These are phyloP conservation scores for Calyptomena viridis DNA, from an alignment of 2,113 vertebrate species.

Conservation along the genomic window DNA sequence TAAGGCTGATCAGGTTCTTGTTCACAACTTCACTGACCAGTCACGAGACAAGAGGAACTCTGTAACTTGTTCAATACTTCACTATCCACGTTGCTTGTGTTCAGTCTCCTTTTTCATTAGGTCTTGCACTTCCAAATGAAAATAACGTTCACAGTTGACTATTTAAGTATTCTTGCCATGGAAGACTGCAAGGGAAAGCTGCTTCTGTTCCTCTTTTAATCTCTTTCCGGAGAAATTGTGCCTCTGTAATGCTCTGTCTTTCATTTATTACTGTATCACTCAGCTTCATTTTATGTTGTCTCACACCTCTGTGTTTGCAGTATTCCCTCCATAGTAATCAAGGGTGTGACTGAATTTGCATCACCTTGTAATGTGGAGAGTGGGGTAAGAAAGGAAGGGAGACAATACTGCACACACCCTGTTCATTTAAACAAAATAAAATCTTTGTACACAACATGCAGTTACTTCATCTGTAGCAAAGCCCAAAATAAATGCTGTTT, in stretches of 20 bases:
- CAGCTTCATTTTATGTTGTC: background rate
- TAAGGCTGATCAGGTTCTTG: background rate
- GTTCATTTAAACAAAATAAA: background rate
- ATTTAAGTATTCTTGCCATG: background rate
- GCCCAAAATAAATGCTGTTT: background rate
- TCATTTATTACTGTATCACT: background rate
- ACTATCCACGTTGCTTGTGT: background rate
- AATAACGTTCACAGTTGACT: background rate
- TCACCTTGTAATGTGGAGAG: background rate
- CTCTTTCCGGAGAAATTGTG: background rate
- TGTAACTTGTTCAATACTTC: background rate
- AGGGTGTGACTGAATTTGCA: background rate
- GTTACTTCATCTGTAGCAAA: background rate
- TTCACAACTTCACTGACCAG: background rate
- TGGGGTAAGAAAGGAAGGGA: background rate
- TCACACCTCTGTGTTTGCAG: background rate
- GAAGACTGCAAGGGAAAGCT: background rate
- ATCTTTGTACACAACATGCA: background rate
- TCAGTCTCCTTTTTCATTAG: background rate
- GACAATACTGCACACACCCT: background rate
- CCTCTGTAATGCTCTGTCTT: background rate
- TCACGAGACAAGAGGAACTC: background rate
- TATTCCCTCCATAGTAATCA: background rate
- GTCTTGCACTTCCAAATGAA: background rate
- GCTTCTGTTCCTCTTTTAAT: background rate